Conservation (phyloP, 1,140 invertebrate genomes). For the Gyrodactylus bullatarudis region DNA sequence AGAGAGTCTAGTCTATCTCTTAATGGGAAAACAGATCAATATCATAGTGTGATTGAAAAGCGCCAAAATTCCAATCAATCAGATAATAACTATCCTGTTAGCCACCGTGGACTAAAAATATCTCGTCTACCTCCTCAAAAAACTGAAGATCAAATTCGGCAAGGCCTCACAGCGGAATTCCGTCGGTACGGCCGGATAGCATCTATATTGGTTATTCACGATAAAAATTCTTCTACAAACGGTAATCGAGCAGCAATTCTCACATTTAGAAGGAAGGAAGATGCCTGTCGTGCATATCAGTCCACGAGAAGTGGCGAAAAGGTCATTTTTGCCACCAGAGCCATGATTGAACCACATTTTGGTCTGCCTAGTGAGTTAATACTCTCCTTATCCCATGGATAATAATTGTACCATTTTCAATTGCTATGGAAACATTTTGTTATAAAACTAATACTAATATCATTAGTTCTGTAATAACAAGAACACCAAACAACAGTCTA, state of each 20-base stretch:
- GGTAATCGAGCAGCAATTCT: background rate
- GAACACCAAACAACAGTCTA: too few species aligned
- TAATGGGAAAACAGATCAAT: background rate
- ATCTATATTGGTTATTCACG: background rate
- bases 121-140: background rate
- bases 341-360: background rate
- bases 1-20: background rate
- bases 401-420: too few species aligned
- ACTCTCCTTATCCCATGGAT: too few species aligned
- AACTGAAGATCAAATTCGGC: background rate
- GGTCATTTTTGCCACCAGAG: background rate
- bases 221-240: background rate
- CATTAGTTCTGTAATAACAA: too few species aligned
- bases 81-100: background rate
- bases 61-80: background rate
- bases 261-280: background rate
- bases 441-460: too few species aligned
- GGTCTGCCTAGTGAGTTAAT: background rate
- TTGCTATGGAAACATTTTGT: too few species aligned
- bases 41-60: background rate
- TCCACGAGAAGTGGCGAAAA: background rate
- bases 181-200: background rate
- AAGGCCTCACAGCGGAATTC: background rate
- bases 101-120: background rate
- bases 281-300: background rate